Percentiles rank a stretch among this genome's conserved stretches.
Conservation (phyloP, 2,888 invertebrate genomes). For the Melinaea menophilus region DNA sequence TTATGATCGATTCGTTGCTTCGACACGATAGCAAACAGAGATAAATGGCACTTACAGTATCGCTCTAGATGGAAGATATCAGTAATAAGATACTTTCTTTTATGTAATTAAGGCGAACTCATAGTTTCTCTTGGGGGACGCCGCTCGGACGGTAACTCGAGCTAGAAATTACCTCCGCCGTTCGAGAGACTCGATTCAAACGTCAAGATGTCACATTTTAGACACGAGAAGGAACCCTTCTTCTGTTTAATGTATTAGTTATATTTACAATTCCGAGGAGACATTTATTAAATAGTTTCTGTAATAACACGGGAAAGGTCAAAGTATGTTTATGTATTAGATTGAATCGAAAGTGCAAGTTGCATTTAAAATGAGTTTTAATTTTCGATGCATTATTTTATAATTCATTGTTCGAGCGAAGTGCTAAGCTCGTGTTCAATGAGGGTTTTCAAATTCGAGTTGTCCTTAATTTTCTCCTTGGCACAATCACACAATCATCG, state of each 20-base stretch:
- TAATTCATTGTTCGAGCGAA: not conserved
- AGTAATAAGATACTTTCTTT: slow-evolving; percentile 24
- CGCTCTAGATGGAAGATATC: slow-evolving; percentile 15
- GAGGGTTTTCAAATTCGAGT: slow-evolving; percentile 5
- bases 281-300: too few species aligned
- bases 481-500: slow-evolving; percentile 24
- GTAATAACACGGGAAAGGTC: too few species aligned
- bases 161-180: slow-evolving; percentile 31
- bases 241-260: too few species aligned
- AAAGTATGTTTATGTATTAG: not conserved
- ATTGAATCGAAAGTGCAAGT: not conserved
- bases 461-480: slow-evolving; percentile 26
- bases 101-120: slow-evolving; percentile 22
- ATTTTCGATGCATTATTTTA: not conserved
- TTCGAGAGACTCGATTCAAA: slow-evolving; percentile 31
- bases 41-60: slow-evolving; percentile 1
- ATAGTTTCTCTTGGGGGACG: slow-evolving; percentile 27
- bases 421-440: not conserved
- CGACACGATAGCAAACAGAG: not conserved
- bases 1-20: slow-evolving; percentile 1
- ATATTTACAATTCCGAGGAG: too few species aligned
- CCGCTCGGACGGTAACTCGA: slow-evolving; percentile 34
- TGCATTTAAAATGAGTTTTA: not conserved
- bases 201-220: slow-evolving; percentile 28
- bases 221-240: not conserved